These are phyloP conservation scores for Phalacrocorax aristotelis DNA, from an alignment of 2,113 vertebrate species.

Conservation along the genomic window DNA sequence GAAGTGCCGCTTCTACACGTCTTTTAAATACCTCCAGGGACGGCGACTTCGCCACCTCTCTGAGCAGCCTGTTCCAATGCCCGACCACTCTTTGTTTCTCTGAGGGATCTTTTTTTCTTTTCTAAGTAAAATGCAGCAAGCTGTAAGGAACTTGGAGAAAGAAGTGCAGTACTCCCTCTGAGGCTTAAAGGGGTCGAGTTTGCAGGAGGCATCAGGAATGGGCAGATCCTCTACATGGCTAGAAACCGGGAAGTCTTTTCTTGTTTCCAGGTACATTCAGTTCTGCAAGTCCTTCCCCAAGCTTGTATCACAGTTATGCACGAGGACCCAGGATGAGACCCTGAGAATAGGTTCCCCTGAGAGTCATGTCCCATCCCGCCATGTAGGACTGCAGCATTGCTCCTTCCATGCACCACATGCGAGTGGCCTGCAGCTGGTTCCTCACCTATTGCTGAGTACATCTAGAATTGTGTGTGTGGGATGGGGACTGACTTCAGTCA, in stretches of 20 bases:
- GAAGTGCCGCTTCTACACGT: too few species aligned
- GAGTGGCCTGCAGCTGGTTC: neutral
- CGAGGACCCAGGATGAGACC: neutral
- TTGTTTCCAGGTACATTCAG: neutral
- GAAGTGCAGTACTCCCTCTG: neutral
- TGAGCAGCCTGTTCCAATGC: too few species aligned
- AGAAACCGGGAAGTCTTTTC: neutral
- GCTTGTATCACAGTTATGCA: fast-evolving
- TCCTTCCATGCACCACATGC: neutral
- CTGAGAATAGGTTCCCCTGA: neutral
- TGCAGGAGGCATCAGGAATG: neutral
- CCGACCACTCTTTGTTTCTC: neutral
- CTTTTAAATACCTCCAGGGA: too few species aligned
- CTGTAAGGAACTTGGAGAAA: neutral
- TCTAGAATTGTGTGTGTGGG: neutral
- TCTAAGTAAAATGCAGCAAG: neutral
- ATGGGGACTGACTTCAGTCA: neutral
- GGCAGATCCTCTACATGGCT: neutral
- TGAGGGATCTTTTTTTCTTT: neutral
- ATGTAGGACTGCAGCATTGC: neutral
- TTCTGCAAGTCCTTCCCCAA: neutral
- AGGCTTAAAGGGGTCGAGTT: neutral
- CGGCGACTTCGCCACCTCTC: too few species aligned
- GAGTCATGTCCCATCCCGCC: neutral
- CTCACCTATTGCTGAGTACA: neutral